Base-by-base conservation (phyloP, 2,797 vertebrate species). In the Sebastes diploproa region DNA sequence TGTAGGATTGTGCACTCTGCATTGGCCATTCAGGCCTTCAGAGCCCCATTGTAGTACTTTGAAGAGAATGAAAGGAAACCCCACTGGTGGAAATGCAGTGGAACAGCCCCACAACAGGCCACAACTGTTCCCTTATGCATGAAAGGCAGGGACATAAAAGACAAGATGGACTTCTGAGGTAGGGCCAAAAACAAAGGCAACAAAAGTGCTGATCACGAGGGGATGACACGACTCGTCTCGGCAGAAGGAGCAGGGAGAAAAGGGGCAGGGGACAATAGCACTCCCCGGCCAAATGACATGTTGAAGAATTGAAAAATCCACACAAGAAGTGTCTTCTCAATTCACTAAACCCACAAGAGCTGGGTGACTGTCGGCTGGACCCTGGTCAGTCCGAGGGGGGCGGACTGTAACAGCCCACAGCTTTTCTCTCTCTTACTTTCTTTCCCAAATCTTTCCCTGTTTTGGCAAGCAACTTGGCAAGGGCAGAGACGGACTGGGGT, bases 131-230 rank as follows among this genome's bases (percentile, higher is more conserved):
- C 97, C 98, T 98, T 98, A 96, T 97, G 97, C 97, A 97, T 99
- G 98, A 99, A 99, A 98, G 97, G 97, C 96, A 97, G 96, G 95
- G 95, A 97, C 96, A 98, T 98, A 97, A 99, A 99, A 98, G 98
- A 96, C 96, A 97, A 97, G 98, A 99, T 97, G 98, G 97, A 98
- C 98, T 98, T 98, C 98, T 98, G 97, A 99, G 98, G 97, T 99
- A 96, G 95, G 94, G 96, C 96, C 96, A 97, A 97, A 98, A 97
- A 99, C 98, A 99, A 99, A 99, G 97, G 96, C 97, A 97, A 98
- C 98, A 98, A 98, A 99, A 98, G 98, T 98, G 96, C 97, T 98
- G 97, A 98, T 98, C 97, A 95, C 95, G 97, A 98, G 97, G 97
- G 98, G 97, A 97, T 97, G 97, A 98, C 98, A 98, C 96, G 95